Conservation (phyloP, 2,113 vertebrate genomes). For the Pseudorasbora parva region DNA sequence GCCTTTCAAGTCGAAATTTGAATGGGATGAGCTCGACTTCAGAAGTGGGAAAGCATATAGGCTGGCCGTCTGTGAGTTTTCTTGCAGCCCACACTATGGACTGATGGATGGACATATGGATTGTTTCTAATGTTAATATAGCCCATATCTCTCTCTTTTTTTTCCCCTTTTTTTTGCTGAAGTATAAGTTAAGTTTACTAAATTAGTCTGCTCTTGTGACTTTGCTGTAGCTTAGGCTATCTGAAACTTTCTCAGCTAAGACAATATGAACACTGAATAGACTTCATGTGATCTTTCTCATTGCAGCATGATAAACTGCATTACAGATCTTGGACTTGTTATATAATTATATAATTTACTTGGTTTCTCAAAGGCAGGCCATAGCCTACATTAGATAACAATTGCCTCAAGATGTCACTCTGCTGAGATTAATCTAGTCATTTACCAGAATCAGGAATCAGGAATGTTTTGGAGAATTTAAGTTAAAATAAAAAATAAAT, state of each 20-base stretch:
- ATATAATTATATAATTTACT: background rate
- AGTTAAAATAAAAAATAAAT: background rate
- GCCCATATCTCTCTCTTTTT: no score
- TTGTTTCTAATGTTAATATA: no score
- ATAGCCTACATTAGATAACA: background rate
- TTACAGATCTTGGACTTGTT: background rate
- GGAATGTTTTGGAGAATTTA: background rate
- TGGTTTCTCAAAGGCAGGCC: background rate
- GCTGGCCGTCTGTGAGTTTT: no score
- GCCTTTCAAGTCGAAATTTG: no score
- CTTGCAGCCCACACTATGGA: no score
- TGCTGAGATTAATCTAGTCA: background rate
- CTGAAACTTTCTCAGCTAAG: background rate
- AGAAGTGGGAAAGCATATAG: no score
- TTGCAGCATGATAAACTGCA: background rate
- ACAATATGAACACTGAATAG: slow-evolving; percentile 43
- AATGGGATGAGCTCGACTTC: no score
- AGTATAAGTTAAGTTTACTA: background rate
- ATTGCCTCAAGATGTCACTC: background rate
- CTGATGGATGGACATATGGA: no score
- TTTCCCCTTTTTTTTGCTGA: no score
- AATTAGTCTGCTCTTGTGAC: background rate
- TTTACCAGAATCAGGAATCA: background rate
- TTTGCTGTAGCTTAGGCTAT: background rate
- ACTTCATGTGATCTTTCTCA: slow-evolving; percentile 44